Conservation (phyloP, 2,113 vertebrate genomes). For the Casuarius casuarius region DNA sequence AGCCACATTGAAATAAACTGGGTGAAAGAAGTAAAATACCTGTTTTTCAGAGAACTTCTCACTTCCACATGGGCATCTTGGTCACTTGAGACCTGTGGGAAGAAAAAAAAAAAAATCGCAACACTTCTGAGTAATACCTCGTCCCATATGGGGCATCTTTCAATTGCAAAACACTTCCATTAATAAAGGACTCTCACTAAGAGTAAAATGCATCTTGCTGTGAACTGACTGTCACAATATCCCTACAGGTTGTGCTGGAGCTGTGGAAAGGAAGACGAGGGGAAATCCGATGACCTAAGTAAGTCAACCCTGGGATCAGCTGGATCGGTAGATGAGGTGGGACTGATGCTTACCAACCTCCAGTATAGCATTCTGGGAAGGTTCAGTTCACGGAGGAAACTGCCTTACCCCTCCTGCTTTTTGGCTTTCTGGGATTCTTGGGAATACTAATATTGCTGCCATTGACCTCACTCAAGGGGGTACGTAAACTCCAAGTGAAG, state of each 20-base stretch:
- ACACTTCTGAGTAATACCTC: not conserved
- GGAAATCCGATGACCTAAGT: accelerated
- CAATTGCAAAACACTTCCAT: not conserved
- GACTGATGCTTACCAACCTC: not conserved
- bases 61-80: accelerated
- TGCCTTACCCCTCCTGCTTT: not conserved
- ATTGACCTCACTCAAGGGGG: not conserved
- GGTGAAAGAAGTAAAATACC: not conserved
- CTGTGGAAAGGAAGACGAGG: not conserved
- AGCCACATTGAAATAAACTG: accelerated
- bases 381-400: not conserved
- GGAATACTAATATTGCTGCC: not conserved
- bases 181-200: too few relatives aligned
- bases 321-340: not conserved
- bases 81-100: not conserved
- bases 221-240: accelerated
- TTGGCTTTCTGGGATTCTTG: not conserved
- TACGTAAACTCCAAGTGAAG: not conserved
- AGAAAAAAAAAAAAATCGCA: not conserved
- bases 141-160: not conserved
- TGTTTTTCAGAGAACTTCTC: not conserved
- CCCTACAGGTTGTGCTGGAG: constrained; percentile 1
- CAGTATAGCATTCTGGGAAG: accelerated
- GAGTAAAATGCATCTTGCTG: not conserved
- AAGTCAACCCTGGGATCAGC: not conserved